Conservation (phyloP, 2,888 invertebrate species). For the Cosmorhoe ocellata region DNA sequence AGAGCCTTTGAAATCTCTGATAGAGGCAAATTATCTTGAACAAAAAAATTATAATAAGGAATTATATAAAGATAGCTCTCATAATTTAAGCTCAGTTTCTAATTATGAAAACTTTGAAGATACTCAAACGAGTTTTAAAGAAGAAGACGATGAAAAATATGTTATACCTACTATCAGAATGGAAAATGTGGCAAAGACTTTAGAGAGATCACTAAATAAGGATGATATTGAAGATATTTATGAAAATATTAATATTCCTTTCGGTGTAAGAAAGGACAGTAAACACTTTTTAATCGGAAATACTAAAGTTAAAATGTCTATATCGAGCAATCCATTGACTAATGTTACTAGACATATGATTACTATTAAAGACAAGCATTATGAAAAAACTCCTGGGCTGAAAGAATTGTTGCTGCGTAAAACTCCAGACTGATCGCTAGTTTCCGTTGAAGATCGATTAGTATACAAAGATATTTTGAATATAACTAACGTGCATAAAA, state of each 20-base stretch:
- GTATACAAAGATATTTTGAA: background rate
- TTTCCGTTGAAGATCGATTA: background rate
- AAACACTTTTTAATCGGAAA: background rate
- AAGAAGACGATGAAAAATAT: background rate
- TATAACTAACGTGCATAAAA: background rate
- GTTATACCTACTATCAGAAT: background rate
- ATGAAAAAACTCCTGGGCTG: background rate
- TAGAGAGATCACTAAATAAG: background rate
- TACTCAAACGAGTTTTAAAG: background rate
- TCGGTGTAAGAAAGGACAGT: background rate
- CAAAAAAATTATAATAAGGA: background rate
- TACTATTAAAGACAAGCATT: background rate
- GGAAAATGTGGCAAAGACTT: background rate
- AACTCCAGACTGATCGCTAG: background rate
- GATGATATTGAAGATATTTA: background rate
- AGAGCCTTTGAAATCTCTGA: background rate
- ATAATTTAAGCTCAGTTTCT: background rate
- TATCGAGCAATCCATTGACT: background rate
- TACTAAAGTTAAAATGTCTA: background rate
- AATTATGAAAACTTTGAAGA: background rate
- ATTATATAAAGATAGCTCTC: background rate
- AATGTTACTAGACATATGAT: background rate
- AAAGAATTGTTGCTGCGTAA: background rate
- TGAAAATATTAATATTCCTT: background rate
- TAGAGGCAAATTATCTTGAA: background rate